phyloP scores from a whole-genome alignment of 2,888 invertebrate genomes.

The Melanophora roralis region DNA sequence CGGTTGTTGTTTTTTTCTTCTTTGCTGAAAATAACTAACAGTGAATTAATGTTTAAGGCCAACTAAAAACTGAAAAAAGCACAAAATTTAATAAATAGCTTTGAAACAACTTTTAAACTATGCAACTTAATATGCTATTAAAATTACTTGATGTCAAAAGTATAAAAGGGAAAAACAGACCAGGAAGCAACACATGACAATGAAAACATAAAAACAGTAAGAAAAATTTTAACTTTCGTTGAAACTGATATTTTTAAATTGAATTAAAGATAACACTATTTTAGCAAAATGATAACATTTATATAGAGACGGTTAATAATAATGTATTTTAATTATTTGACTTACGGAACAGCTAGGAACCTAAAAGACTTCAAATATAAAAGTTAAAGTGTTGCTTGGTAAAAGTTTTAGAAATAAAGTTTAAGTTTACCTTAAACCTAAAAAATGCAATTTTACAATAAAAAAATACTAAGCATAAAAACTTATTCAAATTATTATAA shows the following conservation, averaged over 20 bases:
- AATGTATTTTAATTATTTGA: neutral
- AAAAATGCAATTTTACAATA: slow-evolving; percentile 54
- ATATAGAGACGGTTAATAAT: neutral
- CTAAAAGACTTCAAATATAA: too few species aligned
- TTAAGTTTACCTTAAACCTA: slow-evolving; percentile 58
- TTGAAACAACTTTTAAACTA: too few species aligned
- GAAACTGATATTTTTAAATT: too few species aligned
- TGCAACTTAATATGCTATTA: too few species aligned
- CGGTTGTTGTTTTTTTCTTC: neutral
- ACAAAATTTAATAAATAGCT: too few species aligned
- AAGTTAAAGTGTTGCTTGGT: neutral
- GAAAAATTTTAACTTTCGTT: neutral
- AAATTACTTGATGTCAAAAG: too few species aligned
- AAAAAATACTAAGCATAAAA: slow-evolving; percentile 22
- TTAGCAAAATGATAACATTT: slow-evolving; percentile 21
- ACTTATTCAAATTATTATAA: slow-evolving; percentile 37
- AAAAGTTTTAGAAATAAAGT: slow-evolving; percentile 31
- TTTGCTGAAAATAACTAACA: slow-evolving; percentile 29
- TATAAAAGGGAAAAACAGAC: too few species aligned
- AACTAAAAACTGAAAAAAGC: too few species aligned
- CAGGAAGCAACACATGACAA: neutral
- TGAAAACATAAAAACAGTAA: neutral
- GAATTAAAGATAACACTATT: slow-evolving; percentile 37
- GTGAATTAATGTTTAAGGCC: slow-evolving; percentile 1
- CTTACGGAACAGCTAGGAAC: slow-evolving; percentile 3